A percentile compares a stretch with the other conserved stretches of the same genome.
These are phyloP conservation scores for Liposcelis brunnea DNA, from an alignment of 2,888 invertebrate genomes.

Conservation along the genomic window DNA sequence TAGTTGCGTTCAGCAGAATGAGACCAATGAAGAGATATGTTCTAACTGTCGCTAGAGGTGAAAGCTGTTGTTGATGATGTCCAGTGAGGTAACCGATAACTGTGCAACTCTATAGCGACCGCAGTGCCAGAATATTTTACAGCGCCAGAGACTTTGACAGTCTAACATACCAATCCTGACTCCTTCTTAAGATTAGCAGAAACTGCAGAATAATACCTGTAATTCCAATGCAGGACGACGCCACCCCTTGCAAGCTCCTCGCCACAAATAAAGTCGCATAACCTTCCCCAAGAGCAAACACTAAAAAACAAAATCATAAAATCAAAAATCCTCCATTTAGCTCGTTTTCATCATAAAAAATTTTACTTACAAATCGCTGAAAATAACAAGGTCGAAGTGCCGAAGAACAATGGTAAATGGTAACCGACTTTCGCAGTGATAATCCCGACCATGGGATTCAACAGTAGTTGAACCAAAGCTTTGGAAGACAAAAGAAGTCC, in stretches of 20 bases:
- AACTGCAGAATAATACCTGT: no score
- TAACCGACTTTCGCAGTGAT: conserved; percentile 47
- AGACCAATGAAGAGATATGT: no score
- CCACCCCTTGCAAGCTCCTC: conserved; percentile 59
- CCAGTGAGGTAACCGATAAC: no score
- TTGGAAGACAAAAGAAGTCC: conserved; percentile 56
- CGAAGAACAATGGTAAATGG: conserved; percentile 46
- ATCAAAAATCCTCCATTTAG: not conserved
- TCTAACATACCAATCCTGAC: no score
- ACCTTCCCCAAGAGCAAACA: conserved; percentile 56
- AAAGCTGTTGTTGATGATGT: no score
- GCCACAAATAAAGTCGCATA: conserved; percentile 52
- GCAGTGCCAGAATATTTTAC: no score
- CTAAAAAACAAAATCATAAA: conserved; percentile 34
- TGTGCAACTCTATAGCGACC: no score
- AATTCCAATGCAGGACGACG: conserved; percentile 61
- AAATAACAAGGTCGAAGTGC: conserved; percentile 46
- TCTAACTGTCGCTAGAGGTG: no score
- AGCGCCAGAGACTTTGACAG: no score
- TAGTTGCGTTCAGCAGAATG: no score
- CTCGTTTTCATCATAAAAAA: conserved; percentile 4
- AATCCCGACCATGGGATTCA: conserved; percentile 58
- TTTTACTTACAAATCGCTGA: conserved; percentile 45
- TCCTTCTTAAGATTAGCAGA: no score
- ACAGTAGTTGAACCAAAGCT: conserved; percentile 59